Conservation (phyloP, 1,140 invertebrate genomes). For the Hetaerina americana region DNA sequence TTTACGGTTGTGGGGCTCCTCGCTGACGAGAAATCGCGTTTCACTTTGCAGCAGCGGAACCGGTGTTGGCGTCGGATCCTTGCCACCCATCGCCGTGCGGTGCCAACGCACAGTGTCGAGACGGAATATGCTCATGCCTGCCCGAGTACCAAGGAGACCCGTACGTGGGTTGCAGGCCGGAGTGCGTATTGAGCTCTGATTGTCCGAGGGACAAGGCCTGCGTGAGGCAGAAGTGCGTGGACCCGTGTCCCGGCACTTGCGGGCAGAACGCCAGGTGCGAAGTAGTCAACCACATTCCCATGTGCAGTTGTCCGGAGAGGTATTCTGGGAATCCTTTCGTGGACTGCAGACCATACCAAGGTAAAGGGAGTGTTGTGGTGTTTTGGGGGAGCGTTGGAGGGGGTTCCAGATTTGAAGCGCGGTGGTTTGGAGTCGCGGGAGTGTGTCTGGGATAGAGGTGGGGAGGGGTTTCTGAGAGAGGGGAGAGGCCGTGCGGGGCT, state of each 20-base stretch:
- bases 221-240: conserved; percentile 55
- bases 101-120: conserved; percentile 50
- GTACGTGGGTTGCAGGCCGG: conserved; percentile 45
- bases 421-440: conserved; percentile 15
- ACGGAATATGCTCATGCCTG: conserved; percentile 43
- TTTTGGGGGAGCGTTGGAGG: conserved; percentile 15
- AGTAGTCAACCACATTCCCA: conserved; percentile 56
- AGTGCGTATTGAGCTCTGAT: conserved; percentile 49
- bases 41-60: conserved; percentile 29
- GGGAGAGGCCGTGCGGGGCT: too few species aligned
- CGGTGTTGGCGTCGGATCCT: conserved; percentile 35
- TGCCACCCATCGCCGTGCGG: conserved; percentile 62
- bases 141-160: conserved; percentile 48
- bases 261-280: conserved; percentile 52
- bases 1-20: not conserved
- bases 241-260: conserved; percentile 60
- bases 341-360: conserved; percentile 37
- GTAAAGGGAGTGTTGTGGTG: conserved; percentile 29
- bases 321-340: conserved; percentile 58
- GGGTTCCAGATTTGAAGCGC: conserved; percentile 21
- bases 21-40: not conserved
- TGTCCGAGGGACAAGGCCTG: conserved; percentile 52
- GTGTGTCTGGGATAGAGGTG: conserved; percentile 20
- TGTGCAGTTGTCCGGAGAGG: conserved; percentile 50
- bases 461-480: too few species aligned